phyloP scores from a whole-genome alignment of 2,797 vertebrate genomes.

The Eulemur rubriventer region DNA sequence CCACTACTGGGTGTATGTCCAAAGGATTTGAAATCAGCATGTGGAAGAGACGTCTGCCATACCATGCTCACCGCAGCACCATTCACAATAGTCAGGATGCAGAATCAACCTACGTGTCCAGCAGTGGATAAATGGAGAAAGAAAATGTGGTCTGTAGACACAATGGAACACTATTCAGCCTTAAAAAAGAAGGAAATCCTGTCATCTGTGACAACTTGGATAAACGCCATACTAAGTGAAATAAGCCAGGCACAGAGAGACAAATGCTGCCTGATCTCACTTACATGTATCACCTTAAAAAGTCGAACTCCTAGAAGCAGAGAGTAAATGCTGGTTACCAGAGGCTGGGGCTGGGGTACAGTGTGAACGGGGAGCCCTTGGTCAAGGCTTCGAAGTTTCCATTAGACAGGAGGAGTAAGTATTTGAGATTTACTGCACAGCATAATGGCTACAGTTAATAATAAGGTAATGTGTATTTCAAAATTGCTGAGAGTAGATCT shows the following conservation, averaged over 20 bases:
- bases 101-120: background rate
- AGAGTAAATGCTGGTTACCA: background rate
- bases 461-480: background rate
- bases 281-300: background rate
- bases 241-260: background rate
- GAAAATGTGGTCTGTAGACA: background rate
- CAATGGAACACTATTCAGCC: background rate
- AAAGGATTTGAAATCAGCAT: background rate
- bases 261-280: background rate
- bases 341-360: background rate
- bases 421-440: background rate
- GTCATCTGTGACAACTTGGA: background rate
- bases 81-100: background rate
- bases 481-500: background rate
- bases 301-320: background rate
- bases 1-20: background rate
- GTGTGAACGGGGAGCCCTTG: background rate
- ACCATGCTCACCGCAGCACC: background rate
- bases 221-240: background rate
- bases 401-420: background rate
- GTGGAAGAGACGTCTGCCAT: background rate
- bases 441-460: background rate
- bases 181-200: background rate
- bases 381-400: background rate
- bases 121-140: background rate